A percentile compares a stretch with the other conserved stretches of the same genome.
phyloP scores from a whole-genome alignment of 2,888 invertebrate genomes.

The Melipona bicolor region DNA sequence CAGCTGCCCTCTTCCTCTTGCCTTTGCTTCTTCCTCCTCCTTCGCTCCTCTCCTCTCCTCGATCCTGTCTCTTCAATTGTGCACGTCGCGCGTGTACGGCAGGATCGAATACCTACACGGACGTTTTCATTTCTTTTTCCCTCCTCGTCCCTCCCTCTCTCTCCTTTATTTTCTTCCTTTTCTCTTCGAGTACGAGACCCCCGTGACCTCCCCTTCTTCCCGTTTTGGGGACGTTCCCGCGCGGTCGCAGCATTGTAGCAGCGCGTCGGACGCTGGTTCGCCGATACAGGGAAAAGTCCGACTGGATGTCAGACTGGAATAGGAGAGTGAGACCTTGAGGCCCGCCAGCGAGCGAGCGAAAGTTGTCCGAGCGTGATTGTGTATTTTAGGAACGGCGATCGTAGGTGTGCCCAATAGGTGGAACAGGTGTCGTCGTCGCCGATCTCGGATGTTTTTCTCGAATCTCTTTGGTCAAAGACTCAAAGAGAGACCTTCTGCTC shows the following conservation, averaged over 20 bases:
- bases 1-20: conserved; percentile 43
- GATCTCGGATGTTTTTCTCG: background rate
- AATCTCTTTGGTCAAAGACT: background rate
- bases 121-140: background rate
- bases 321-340: conserved; percentile 10
- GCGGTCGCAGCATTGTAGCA: no score
- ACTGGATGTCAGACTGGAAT: background rate
- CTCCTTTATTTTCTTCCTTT: background rate
- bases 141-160: background rate
- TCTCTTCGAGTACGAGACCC: background rate
- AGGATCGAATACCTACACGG: conserved; percentile 46
- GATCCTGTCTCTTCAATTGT: conserved; percentile 39
- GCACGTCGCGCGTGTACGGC: conserved; percentile 35
- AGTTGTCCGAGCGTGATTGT: background rate
- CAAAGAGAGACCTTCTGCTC: no score
- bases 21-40: conserved; percentile 11
- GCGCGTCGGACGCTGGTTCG: background rate
- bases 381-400: conserved; percentile 1
- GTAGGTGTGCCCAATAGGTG: no score
- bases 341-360: background rate
- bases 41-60: conserved; percentile 16
- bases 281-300: conserved; percentile 8
- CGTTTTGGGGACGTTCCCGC: conserved; percentile 28
- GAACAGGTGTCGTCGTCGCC: background rate
- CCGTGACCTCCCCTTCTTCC: conserved; percentile 34